phyloP scores from a whole-genome alignment of 2,888 invertebrate species.

The Ormyrus rosae region DNA sequence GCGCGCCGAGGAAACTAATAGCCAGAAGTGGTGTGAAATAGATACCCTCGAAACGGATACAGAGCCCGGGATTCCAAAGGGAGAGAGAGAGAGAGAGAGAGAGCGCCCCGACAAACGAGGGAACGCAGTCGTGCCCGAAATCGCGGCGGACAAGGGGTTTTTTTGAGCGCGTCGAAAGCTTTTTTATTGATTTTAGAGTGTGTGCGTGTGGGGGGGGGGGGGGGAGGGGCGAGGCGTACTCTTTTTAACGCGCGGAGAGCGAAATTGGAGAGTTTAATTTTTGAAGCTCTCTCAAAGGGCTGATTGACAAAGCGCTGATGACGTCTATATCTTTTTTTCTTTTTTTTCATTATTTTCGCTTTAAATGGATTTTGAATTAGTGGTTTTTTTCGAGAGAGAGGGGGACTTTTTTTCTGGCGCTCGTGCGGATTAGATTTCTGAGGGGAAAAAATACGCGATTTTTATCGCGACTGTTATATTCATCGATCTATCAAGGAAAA shows the following conservation, averaged over 20 bases:
- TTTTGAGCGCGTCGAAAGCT: neutral
- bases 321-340: too few species aligned
- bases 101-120: slow-evolving; percentile 5
- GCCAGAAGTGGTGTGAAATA: slow-evolving; percentile 47
- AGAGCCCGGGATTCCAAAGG: slow-evolving; percentile 27
- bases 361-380: too few species aligned
- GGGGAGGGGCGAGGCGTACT: neutral
- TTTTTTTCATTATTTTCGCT: too few species aligned
- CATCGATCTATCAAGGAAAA: too few species aligned
- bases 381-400: too few species aligned
- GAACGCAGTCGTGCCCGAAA: neutral
- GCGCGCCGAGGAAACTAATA: slow-evolving; percentile 42
- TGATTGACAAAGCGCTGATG: too few species aligned
- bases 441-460: too few species aligned
- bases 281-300: neutral
- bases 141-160: too few species aligned
- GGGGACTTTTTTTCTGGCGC: too few species aligned
- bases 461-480: too few species aligned
- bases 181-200: neutral
- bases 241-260: neutral
- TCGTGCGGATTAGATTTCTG: too few species aligned
- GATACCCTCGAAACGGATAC: slow-evolving; percentile 40
- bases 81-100: neutral
- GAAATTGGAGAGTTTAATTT: slow-evolving; percentile 2
- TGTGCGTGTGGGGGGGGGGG: too few species aligned